Evolutionary conservation across 2,797 vertebrate species (phyloP), one percentile per base, ranked within the genome.

Genomic region (Limnodromus scolopaceus): DNA sequence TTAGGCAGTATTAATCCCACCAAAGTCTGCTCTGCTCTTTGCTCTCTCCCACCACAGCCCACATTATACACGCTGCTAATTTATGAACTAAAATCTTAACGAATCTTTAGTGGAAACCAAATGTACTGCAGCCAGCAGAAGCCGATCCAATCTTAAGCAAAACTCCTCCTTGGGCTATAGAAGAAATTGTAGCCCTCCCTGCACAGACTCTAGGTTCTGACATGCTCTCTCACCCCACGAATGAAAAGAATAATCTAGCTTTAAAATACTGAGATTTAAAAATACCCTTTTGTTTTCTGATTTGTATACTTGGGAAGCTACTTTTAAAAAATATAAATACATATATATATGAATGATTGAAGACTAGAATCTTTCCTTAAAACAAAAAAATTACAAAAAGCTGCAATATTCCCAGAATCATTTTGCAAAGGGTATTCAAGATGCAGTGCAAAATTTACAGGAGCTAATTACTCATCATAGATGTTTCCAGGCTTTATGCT

Each of bases 21-120:
- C 48, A 23, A 54, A 75, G 4, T 6, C 63, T 71, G 36, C 6
- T 30, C 41, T 55, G 13, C 25, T 60, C 43, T 49, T 16, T n/a
- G 30, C n/a, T 36, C 16, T 28, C n/a, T 66, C 23, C 45, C 43
- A 51, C 23, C 30, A 20, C 28, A 61, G 28, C 34, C 36, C 27
- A 34, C 14, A 9, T 43, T 43, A 34, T 5, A 38, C 3, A 16
- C 16, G 4, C 23, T 36, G 13, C 32, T 57, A 41, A 15, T 39
- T 6, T 9, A 64, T 0, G 2, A 17, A n/a, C 15, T 10, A 60
- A 30, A 24, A 11, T 49, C 46, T 39, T 25, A 41, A n/a, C 1
- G 4, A 22, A 15, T 14, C 20, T 49, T 34, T 41, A 77, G 38
- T 15, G 23, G 25, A 70, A 65, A 30, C 4, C 46, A 27, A 15